Conservation (phyloP, 2,888 invertebrate species). For the Dexiosoma caninum region DNA sequence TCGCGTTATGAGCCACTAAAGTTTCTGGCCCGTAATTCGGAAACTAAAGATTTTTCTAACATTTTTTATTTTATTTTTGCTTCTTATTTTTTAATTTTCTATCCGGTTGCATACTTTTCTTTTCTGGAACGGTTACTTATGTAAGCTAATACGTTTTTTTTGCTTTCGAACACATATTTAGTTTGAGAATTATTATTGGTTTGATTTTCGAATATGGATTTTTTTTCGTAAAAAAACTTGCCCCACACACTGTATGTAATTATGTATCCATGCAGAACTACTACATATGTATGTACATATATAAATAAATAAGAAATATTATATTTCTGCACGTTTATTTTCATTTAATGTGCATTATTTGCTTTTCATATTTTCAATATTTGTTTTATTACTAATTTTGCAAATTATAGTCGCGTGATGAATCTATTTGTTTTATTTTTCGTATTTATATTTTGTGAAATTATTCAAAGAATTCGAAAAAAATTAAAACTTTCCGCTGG, state of each 20-base stretch:
- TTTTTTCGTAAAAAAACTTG: not conserved
- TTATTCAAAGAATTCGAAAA: slow-evolving; percentile 34
- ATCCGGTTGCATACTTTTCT: too few species aligned
- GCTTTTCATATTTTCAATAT: not conserved
- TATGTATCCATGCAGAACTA: not conserved
- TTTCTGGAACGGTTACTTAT: too few species aligned
- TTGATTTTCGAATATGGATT: too few species aligned
- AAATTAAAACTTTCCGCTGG: slow-evolving; percentile 57
- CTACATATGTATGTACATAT: not conserved
- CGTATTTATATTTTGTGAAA: slow-evolving; percentile 23
- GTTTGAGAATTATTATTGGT: too few species aligned
- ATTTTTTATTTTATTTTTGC: too few species aligned
- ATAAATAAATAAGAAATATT: not conserved
- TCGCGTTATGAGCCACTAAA: too few species aligned
- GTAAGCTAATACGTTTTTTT: too few species aligned
- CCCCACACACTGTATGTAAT: not conserved
- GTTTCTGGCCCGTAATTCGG: too few species aligned
- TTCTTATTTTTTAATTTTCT: too few species aligned
- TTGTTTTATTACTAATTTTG: slow-evolving; percentile 13
- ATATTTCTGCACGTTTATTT: slow-evolving; percentile 40
- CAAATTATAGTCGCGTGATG: slow-evolving; percentile 44
- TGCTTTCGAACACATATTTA: too few species aligned
- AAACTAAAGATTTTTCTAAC: too few species aligned
- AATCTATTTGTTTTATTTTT: not conserved
- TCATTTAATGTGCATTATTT: not conserved